Conservation (phyloP, 1,140 invertebrate species). For the Drosophila virilis region DNA sequence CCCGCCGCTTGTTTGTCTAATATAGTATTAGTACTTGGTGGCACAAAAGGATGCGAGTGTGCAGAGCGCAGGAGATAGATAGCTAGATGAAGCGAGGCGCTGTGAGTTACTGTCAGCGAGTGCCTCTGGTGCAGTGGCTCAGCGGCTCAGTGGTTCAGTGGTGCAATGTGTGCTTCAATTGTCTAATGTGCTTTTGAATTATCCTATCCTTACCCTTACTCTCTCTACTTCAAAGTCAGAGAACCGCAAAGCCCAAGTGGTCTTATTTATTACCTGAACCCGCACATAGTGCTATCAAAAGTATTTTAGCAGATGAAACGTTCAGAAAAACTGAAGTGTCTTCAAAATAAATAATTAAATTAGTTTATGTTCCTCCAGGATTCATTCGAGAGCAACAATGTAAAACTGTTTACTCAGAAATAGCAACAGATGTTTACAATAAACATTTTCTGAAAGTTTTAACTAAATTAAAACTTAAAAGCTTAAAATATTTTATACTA, state of each 20-base stretch:
- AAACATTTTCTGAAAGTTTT: too few species aligned
- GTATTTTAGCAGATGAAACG: neutral
- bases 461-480: too few species aligned
- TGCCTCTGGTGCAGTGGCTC: constrained; percentile 52
- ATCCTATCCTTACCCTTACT: neutral
- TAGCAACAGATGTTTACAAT: too few species aligned
- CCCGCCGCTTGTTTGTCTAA: constrained; percentile 58
- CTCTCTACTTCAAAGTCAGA: neutral
- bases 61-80: constrained; percentile 19
- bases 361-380: neutral
- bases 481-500: too few species aligned
- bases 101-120: constrained; percentile 25
- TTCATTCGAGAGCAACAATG: too few species aligned
- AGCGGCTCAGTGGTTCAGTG: constrained; percentile 20
- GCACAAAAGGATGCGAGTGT: constrained; percentile 23
- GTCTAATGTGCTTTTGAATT: constrained; percentile 41
- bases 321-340: too few species aligned
- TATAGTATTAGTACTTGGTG: constrained; percentile 33
- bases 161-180: constrained; percentile 42
- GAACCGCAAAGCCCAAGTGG: neutral
- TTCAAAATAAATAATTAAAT: neutral
- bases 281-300: neutral
- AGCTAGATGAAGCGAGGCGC: constrained; percentile 12
- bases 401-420: too few species aligned
- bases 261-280: constrained; percentile 26